Percentiles rank a stretch among this genome's conserved stretches.
Evolutionary conservation across 2,888 invertebrate genomes (phyloP).

Genomic region (Lycocerus yunnanus): DNA sequence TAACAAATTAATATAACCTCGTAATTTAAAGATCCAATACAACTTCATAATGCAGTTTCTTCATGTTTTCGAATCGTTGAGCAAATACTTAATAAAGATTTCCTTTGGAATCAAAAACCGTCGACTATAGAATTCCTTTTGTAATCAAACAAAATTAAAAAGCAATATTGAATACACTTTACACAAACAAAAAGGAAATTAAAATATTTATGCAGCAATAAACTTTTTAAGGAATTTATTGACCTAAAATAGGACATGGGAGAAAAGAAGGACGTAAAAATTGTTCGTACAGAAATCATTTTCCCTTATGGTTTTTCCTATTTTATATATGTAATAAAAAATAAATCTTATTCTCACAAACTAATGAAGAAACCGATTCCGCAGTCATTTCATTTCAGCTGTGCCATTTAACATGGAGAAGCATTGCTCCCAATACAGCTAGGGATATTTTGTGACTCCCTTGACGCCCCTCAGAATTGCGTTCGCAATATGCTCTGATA

Average conservation of each 20-base stretch:
- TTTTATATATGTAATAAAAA: conserved; percentile 15
- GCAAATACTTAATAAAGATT: conserved; percentile 36
- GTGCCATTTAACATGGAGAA: conserved; percentile 25
- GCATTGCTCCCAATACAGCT: conserved; percentile 27
- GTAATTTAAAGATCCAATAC: conserved; percentile 21
- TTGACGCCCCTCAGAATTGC: conserved; percentile 38
- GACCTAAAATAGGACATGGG: background rate
- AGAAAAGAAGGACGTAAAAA: background rate
- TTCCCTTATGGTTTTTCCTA: conserved; percentile 10
- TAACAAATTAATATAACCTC: conserved; percentile 22
- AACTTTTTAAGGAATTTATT: background rate
- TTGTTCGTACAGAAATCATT: background rate
- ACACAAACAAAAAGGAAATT: background rate
- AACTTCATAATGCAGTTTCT: conserved; percentile 20
- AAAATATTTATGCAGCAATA: background rate
- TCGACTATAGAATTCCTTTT: background rate
- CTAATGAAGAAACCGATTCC: conserved; percentile 23
- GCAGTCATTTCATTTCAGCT: conserved; percentile 21
- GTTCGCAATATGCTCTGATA: conserved; percentile 36
- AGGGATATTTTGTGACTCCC: conserved; percentile 38
- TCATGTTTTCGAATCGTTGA: conserved; percentile 31
- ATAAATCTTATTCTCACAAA: conserved; percentile 18
- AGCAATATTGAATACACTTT: background rate
- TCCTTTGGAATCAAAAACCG: conserved; percentile 2
- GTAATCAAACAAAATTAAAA: background rate